These are phyloP conservation scores for Phortica variegata DNA, from an alignment of 1,140 invertebrate genomes.

Conservation along the genomic window DNA sequence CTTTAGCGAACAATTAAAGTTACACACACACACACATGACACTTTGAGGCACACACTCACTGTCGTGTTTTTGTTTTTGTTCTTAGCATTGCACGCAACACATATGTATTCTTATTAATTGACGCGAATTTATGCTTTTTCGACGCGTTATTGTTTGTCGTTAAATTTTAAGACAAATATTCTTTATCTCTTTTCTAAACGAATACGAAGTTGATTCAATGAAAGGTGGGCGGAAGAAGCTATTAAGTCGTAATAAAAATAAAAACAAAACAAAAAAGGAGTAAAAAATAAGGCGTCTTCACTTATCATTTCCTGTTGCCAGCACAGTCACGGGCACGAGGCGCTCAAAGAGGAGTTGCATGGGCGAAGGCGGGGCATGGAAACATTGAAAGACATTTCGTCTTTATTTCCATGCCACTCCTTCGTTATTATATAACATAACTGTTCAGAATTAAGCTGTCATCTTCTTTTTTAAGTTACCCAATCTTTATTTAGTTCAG, in stretches of 20 bases:
- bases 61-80: background rate
- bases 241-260: background rate
- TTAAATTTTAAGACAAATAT: constrained; percentile 50
- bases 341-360: constrained; percentile 16
- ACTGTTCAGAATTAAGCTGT: too few relatives aligned
- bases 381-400: too few relatives aligned
- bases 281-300: too few relatives aligned
- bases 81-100: constrained; percentile 30
- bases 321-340: background rate
- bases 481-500: too few relatives aligned
- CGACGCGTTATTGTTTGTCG: constrained; percentile 47
- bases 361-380: too few relatives aligned
- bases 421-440: too few relatives aligned
- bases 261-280: background rate
- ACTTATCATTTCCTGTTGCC: constrained; percentile 7
- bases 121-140: constrained; percentile 52
- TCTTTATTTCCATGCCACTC: too few relatives aligned
- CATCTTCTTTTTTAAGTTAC: too few relatives aligned
- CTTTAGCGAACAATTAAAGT: too few relatives aligned
- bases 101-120: constrained; percentile 52
- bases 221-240: background rate
- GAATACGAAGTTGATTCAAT: constrained; percentile 21
- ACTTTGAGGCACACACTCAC: too few relatives aligned
- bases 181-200: constrained; percentile 18
- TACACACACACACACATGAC: constrained; percentile 16